Evolutionary conservation across 2,113 vertebrate genomes (phyloP).

Genomic region (Vulpes ferrilata): DNA sequence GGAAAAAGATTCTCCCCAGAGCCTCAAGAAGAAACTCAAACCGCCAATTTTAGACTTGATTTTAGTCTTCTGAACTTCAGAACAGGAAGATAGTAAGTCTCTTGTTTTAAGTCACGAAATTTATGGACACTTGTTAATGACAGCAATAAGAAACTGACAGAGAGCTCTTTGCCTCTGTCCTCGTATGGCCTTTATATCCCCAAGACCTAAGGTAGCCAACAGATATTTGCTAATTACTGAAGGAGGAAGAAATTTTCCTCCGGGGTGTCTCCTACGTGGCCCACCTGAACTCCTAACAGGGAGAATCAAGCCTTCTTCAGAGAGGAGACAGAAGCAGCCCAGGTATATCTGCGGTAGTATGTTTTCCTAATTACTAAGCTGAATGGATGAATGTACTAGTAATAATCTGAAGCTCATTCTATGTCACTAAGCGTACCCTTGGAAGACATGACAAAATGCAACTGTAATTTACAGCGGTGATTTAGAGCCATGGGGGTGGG

Average conservation of each 20-base stretch:
- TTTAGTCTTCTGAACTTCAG: not conserved
- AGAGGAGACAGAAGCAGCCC: not conserved
- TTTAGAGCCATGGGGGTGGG: not conserved
- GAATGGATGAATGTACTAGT: not conserved
- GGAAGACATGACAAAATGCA: not conserved
- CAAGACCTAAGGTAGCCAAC: not conserved
- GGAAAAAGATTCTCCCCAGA: not conserved
- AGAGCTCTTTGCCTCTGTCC: not conserved
- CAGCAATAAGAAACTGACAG: not conserved
- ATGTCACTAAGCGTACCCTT: not conserved
- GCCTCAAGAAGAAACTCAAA: not conserved
- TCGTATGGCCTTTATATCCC: not conserved
- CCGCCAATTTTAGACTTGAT: not conserved
- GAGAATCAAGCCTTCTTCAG: not conserved
- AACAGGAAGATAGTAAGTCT: not conserved
- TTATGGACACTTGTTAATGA: not conserved
- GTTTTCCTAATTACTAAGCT: not conserved
- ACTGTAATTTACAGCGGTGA: conserved; percentile 20
- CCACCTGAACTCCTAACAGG: not conserved
- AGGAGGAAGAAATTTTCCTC: not conserved
- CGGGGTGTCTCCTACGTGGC: not conserved
- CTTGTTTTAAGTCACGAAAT: not conserved
- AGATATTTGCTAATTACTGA: not conserved
- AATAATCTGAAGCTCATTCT: not conserved
- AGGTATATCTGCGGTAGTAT: not conserved